Evolutionary conservation across 2,113 vertebrate species (phyloP), one percentile per base, ranked within the genome.

Genomic region (Cryptomyrus ogoouensis): DNA sequence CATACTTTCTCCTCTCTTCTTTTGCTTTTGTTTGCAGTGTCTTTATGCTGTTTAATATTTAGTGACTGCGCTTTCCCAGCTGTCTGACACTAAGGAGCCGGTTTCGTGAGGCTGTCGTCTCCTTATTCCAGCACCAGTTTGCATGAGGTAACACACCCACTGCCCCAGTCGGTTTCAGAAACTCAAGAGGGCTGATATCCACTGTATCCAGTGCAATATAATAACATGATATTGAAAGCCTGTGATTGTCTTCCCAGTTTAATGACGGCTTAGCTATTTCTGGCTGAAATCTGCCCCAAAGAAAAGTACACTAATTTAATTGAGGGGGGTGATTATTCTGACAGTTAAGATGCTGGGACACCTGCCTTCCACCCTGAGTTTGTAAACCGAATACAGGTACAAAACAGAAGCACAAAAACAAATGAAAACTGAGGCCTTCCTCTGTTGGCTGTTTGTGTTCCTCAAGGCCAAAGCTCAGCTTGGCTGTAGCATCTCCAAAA

Each of bases 201-300:
- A 46, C 44, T 84, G 24, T 84, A 39, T n/a, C 49, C 12, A 39
- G 83, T 47, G 44, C 83, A 46, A 47, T 47, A 80, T 19, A 80
- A 80, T 74, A 46, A 39, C 24, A 70, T 31, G 10, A 31, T n/a
- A 42, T 44, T 27, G 39, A 58, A 27, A 21, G 44, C 5, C n/a
- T 31, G 15, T 83, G 27, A 53, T 44, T 39, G 85, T 87, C 85
- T 83, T 56, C 49, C 27, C 42, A 1, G 31, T 50, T 83, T 49
- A 56, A 6, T 42, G 52, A 53, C 80, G 3, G 15, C 5, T 15
- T 42, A 24, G 49, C 74, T 83, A 44, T 42, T 83, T 50, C 8
- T 17, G 39, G 88, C 24, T 35, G 35, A 89, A 83, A 89, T 83
- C 70, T 89, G 66, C 47, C 47, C 31, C 52, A 52, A 35, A 83